Base-by-base conservation (phyloP, 1,140 invertebrate genomes). In the Psix sp. region DNA sequence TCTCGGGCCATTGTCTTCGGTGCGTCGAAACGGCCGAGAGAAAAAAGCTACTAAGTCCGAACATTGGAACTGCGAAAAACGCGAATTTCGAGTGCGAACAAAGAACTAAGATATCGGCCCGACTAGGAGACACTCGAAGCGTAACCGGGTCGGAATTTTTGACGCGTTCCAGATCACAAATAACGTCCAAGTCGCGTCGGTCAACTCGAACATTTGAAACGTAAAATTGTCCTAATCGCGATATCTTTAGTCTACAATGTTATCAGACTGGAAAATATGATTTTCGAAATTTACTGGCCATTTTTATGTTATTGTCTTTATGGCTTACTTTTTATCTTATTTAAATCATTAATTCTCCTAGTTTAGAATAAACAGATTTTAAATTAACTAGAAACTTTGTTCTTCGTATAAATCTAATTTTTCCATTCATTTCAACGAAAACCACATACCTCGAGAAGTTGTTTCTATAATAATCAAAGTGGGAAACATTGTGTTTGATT, bases 81-180 rank as follows among this genome's bases (percentile, higher is more conserved):
- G 26, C 40, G 43, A 62, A 51, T 57, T 72, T 57, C 40, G 36
- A 46, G 13, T 5, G 21, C 43, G 29, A 11, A 11, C 18, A 60
- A 54, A 39, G 60, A 60, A 56, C 29, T 35, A 26, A 36, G 62
- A 52, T 51, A 63, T 54, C 51, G 45, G 52, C 1, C 29, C 57
- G 38, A 36, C 17, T 42, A 40, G n/a, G 20, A 13, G 36, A 17
- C 59, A 77, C 76, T 81, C 70, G 75, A 77, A 80, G 80, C 76
- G 76, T 78, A 80, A 81, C 78, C 63, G 40, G 51, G 56, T 56
- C 65, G 49, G 70, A 65, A 74, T 45, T 63, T 72, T 73, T 70
- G 63, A 72, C 49, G 54, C 63, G 67, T 72, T 75, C 59, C 67
- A 72, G 51, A 75, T 72, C 67, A 42, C 51, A 52, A 62, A 57